Evolutionary conservation across 2,888 invertebrate species (phyloP), one percentile per base, ranked within the genome.

Genomic region (Nymphalis urticae): DNA sequence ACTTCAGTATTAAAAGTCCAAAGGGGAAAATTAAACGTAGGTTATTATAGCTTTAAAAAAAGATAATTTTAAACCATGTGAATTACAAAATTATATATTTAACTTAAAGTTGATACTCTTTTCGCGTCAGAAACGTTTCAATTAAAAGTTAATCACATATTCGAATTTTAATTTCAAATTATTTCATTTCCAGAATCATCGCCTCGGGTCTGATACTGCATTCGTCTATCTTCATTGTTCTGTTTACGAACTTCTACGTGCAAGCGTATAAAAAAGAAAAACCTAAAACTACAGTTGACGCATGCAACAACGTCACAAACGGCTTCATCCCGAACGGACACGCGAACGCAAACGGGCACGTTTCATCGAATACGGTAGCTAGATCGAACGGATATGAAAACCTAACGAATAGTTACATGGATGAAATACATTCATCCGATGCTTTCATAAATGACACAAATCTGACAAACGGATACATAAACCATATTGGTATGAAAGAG

Each of bases 191-290:
- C 84, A 93, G 93, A 74, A 79, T 97, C 77, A 95, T 97, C 70
- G 97, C 97, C 2, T 93, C 94, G 2, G 94, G 97, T 24, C 92
- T 97, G 75, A 94, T 96, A 64, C 92, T 97, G 13, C 97, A 97
- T 84, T 96, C 97, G 8, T 93, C 95, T 48, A 97, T 98, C 80
- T 98, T 98, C 94, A 97, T 98, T 88, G 94, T 94, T 19, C 94
- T 98, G 69, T 98, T 98, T 93, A 95, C 95, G 80, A 96, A 98
- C 89, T 98, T 98, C 94, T 98, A 98, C 91, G 94, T 96, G 75
- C 95, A 96, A 84, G 96, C 97, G 32, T 98, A 98, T 92, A 94
- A 93, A 76, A 82, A 84, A 60, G 77, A 77, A 8, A 80, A 70
- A 50, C 76, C 79, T 13, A 81, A 78, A 56, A 75, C 72, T 36